phyloP scores from a whole-genome alignment of 2,113 vertebrate genomes.

The Camarhynchus parvulus region DNA sequence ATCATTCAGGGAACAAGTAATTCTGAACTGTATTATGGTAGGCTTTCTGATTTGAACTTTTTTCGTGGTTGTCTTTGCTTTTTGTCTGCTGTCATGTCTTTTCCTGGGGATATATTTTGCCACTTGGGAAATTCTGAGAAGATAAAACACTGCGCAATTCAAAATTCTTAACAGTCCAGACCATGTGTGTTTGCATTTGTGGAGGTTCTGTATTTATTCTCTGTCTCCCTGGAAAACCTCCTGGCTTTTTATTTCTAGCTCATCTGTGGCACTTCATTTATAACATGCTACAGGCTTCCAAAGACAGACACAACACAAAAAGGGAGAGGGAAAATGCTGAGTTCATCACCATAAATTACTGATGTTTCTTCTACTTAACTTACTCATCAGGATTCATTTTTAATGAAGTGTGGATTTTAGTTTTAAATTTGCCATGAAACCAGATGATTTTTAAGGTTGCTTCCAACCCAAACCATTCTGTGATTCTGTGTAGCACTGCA shows the following conservation, averaged over 20 bases:
- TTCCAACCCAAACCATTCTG: constrained; percentile 10
- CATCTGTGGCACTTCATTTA: constrained; percentile 48
- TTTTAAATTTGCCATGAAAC: constrained; percentile 60
- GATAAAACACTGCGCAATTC: constrained; percentile 10
- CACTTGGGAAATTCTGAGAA: constrained; percentile 40
- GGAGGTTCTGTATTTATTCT: constrained; percentile 54
- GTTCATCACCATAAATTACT: constrained; percentile 72
- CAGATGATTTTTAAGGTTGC: neutral
- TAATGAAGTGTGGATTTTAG: constrained; percentile 68
- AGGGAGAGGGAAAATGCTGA: constrained; percentile 49
- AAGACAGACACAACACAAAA: constrained; percentile 48
- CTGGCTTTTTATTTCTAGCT: constrained; percentile 35
- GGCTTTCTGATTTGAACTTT: constrained; percentile 45
- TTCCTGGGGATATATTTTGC: constrained; percentile 45
- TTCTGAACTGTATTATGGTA: neutral
- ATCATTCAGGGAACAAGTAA: constrained; percentile 1
- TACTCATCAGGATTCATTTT: constrained; percentile 68
- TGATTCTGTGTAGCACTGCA: constrained; percentile 42
- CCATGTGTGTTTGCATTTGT: constrained; percentile 39
- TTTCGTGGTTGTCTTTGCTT: constrained; percentile 38
- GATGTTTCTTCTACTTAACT: constrained; percentile 60
- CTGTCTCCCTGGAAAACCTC: constrained; percentile 53
- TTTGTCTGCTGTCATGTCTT: neutral
- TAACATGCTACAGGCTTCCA: constrained; percentile 39
- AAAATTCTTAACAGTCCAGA: constrained; percentile 53